These are phyloP conservation scores for Goniozus legneri DNA, from an alignment of 1,140 invertebrate genomes.

Conservation along the genomic window DNA sequence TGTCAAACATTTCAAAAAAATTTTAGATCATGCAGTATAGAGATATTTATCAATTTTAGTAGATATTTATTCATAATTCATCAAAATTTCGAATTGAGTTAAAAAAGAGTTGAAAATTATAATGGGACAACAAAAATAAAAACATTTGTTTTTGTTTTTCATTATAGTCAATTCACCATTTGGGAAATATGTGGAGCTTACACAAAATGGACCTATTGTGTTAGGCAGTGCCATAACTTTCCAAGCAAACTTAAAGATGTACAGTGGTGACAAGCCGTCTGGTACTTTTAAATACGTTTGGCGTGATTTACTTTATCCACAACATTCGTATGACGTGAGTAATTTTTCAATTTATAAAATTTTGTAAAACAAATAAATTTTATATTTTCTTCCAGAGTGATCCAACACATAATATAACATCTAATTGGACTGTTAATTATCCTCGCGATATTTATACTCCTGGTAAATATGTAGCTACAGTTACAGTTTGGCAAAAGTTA, in stretches of 20 bases:
- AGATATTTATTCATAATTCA: no score
- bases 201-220: constrained; percentile 66
- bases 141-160: no score
- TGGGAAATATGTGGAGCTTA: no score
- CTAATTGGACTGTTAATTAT: constrained; percentile 62
- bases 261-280: constrained; percentile 39
- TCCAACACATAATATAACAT: constrained; percentile 36
- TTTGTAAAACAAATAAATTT: not conserved
- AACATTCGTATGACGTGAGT: constrained; percentile 53
- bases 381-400: constrained; percentile 19
- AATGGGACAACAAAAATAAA: no score
- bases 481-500: not conserved
- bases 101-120: no score
- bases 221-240: constrained; percentile 64
- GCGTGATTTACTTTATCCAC: constrained; percentile 55
- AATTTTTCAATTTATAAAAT: constrained; percentile 2
- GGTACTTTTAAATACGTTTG: constrained; percentile 52
- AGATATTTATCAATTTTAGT: no score
- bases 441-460: constrained; percentile 52
- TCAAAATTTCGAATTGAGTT: no score
- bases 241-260: constrained; percentile 56
- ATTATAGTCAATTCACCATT: no score
- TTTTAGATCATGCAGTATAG: no score
- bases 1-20: no score
- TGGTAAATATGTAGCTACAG: constrained; percentile 58